Evolutionary conservation across 1,140 invertebrate species (phyloP), one percentile per base, ranked within the genome.

Genomic region (Bombus waltoni): DNA sequence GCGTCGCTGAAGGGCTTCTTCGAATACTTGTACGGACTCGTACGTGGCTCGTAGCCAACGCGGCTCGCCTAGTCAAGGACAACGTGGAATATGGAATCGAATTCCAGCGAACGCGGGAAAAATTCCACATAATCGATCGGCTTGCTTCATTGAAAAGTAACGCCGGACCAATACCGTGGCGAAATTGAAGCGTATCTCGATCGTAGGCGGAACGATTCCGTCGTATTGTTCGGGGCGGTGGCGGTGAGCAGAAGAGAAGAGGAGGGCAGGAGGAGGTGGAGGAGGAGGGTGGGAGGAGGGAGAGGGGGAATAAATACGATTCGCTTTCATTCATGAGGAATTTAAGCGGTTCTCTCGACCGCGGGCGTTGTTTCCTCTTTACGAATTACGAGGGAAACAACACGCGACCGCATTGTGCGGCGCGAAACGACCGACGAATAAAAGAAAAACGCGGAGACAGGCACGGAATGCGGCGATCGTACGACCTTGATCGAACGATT

Each of bases 1-100:
- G 25, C 42, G 53, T 28, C 22, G 13, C 22, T 28, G 40, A 28
- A 38, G 76, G 83, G 83, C 68, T 85, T 85, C 68, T 85, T 85
- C 83, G 47, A 38, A 42, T 72, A 85, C 68, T 85, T 85, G 83
- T 85, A 85, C 76, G 76, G 83, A 80, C 83, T 85, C 83, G 53
- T 65, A 72, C 66, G 76, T 62, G n/a, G 83, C 83, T 79, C 75
- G 66, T 80, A 85, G 53, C 83, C 76, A 40, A 57, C 68, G 44
- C 75, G 22, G 53, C 76, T 22, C 18, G 38, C 25, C 32, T 22
- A 78, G 53, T 22, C 76, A 79, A 85, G 83, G 83, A 80, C 66
- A 85, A 18, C 75, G 40, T 71, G 82, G 47, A 62, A 84, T 71
- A 84, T 79, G 82, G 82, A 84, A 79, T 84, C 70, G 47, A 78